Percentiles rank a stretch among this genome's conserved stretches.
These are phyloP conservation scores for Bicyclus anynana DNA, from an alignment of 1,140 invertebrate genomes.

Conservation along the genomic window DNA sequence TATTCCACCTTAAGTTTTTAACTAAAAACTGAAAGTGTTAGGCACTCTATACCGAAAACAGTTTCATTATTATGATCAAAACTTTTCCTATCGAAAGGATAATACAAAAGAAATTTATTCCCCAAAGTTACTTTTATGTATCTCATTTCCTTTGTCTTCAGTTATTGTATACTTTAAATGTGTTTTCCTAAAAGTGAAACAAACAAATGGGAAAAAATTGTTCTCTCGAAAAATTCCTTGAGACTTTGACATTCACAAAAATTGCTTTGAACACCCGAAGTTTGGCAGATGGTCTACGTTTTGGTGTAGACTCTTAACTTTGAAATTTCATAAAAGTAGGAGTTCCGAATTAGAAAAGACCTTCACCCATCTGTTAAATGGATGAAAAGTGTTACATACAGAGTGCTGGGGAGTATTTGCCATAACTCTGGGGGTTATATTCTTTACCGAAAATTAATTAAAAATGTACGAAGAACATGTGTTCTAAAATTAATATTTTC, in stretches of 20 bases:
- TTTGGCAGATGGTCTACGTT: neutral
- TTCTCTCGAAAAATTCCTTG: constrained; percentile 8
- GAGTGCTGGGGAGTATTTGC: too few relatives aligned
- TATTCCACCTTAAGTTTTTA: neutral
- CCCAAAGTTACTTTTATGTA: constrained; percentile 15
- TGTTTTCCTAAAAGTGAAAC: constrained; percentile 16
- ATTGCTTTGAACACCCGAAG: neutral
- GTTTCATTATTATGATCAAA: constrained; percentile 11
- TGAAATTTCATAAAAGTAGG: neutral
- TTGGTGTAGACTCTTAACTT: neutral
- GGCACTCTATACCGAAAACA: neutral
- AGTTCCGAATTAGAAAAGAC: neutral
- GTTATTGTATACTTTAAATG: constrained; percentile 23
- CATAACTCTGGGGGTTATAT: too few relatives aligned
- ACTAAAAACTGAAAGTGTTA: neutral
- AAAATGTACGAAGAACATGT: too few relatives aligned
- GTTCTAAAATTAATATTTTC: too few relatives aligned
- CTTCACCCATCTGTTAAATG: too few relatives aligned
- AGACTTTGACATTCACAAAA: constrained; percentile 20
- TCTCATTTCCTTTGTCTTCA: constrained; percentile 21
- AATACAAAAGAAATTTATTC: constrained; percentile 20
- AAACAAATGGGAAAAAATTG: constrained; percentile 17
- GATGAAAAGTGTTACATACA: too few relatives aligned
- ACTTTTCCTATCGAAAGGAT: constrained; percentile 18
- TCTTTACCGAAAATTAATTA: too few relatives aligned